Conservation (phyloP, 2,888 invertebrate genomes). For the Drosophila ustulata region DNA sequence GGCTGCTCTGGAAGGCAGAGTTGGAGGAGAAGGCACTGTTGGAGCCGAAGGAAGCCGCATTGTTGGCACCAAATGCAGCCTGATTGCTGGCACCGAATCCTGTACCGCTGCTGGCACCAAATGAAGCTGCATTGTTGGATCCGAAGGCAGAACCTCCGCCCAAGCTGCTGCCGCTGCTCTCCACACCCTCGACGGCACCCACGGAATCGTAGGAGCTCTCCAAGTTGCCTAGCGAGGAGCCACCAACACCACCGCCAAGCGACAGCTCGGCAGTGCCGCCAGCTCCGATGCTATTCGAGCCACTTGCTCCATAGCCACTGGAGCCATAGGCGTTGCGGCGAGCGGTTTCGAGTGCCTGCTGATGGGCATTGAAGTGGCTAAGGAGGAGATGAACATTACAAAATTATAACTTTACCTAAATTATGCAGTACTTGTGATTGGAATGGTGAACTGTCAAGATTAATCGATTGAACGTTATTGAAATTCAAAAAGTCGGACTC, state of each 20-base stretch:
- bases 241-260: constrained; percentile 9
- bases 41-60: constrained; percentile 56
- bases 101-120: constrained; percentile 72
- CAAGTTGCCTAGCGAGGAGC: constrained; percentile 52
- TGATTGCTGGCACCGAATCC: constrained; percentile 59
- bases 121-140: constrained; percentile 39
- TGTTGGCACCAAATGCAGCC: constrained; percentile 45
- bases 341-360: constrained; percentile 82
- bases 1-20: constrained; percentile 65
- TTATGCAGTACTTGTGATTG: too few species aligned
- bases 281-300: constrained; percentile 38
- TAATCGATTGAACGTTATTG: too few species aligned
- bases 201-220: constrained; percentile 68
- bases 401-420: too few species aligned
- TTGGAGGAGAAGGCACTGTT: constrained; percentile 61
- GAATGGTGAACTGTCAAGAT: too few species aligned
- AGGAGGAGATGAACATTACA: too few species aligned
- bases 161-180: constrained; percentile 31
- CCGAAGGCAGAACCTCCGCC: constrained; percentile 60
- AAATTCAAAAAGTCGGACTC: too few species aligned
- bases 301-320: constrained; percentile 31
- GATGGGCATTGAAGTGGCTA: constrained; percentile 83
- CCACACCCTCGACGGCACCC: constrained; percentile 61
- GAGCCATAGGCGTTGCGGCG: constrained; percentile 62
- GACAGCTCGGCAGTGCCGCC: constrained; percentile 36